Evolutionary conservation across 2,888 invertebrate species (phyloP), one percentile per base, ranked within the genome.

Genomic region (Cenopis cana): DNA sequence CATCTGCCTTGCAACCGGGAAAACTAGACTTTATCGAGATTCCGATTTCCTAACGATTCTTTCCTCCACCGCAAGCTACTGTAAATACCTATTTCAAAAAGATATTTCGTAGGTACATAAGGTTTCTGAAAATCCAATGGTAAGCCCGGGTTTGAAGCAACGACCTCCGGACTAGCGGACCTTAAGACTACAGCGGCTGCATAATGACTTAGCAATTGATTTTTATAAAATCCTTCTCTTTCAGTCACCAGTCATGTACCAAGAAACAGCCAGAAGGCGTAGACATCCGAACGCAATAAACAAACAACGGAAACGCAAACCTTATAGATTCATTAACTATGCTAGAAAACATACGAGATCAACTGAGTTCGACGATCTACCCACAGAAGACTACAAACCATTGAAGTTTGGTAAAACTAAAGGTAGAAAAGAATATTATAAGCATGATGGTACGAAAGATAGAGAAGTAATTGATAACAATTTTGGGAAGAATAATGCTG

Each of bases 311-410:
- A 73, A 72, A 38, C 72, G 74, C 36, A 76, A 69, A 61, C 57
- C 73, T 0, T 50, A 74, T 18, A 81, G 74, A 65, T 82, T 79
- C 24, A 12, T 82, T 0, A 82, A 77, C 14, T 78, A 77, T 18
- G 75, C 78, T 0, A 84, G 77, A 12, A 85, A 83, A 68, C 80
- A 79, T 4, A 85, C 82, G 0, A 78, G 75, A 46, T 79, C 80
- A 0, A 84, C 84, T 0, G 74, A 75, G 0, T 74, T 67, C 0
- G 75, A 73, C 9, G 73, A 79, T 4, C 80, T 79, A 0, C 74
- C 61, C 3, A 24, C 59, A 14, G 50, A 71, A 14, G 64, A 67
- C 2, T 54, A 69, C 0, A 76, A 71, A 12, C 74, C 74, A 20
- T 24, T 41, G 9, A 64, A 54, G 18, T 14, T 14, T 55, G n/a